phyloP scores from a whole-genome alignment of 2,113 vertebrate genomes.

The Strix uralensis region DNA sequence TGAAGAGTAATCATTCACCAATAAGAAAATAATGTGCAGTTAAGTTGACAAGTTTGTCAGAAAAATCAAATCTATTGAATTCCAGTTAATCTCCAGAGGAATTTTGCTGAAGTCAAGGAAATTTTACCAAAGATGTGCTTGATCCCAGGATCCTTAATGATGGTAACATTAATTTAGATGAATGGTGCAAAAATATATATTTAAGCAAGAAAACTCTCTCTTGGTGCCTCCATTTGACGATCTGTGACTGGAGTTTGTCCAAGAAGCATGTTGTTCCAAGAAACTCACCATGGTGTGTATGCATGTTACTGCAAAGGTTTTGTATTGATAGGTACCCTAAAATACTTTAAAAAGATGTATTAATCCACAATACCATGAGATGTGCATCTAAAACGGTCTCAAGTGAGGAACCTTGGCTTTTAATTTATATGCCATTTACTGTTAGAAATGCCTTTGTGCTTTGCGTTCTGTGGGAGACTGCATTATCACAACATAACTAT shows the following conservation, averaged over 20 bases:
- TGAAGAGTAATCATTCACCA: not conserved
- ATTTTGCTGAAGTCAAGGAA: not conserved
- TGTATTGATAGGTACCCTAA: not conserved
- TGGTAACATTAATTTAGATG: not conserved
- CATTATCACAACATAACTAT: not conserved
- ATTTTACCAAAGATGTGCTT: not conserved
- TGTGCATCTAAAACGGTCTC: not conserved
- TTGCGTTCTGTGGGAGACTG: not conserved
- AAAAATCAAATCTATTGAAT: not conserved
- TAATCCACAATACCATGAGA: not conserved
- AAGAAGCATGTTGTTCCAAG: not conserved
- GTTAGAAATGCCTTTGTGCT: not conserved
- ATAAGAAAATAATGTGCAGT: not conserved
- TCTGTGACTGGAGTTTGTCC: not conserved
- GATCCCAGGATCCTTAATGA: not conserved
- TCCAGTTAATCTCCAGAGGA: not conserved
- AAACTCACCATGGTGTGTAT: accelerated
- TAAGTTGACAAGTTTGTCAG: not conserved
- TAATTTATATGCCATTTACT: not conserved
- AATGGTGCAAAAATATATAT: not conserved
- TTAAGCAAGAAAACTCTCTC: not conserved
- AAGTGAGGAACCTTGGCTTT: not conserved
- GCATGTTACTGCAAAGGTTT: not conserved
- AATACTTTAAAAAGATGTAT: not conserved
- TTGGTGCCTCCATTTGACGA: not conserved